A percentile compares a stretch with the other conserved stretches of the same genome.
phyloP scores from a whole-genome alignment of 2,888 invertebrate species.

The Tenodera sinensis region DNA sequence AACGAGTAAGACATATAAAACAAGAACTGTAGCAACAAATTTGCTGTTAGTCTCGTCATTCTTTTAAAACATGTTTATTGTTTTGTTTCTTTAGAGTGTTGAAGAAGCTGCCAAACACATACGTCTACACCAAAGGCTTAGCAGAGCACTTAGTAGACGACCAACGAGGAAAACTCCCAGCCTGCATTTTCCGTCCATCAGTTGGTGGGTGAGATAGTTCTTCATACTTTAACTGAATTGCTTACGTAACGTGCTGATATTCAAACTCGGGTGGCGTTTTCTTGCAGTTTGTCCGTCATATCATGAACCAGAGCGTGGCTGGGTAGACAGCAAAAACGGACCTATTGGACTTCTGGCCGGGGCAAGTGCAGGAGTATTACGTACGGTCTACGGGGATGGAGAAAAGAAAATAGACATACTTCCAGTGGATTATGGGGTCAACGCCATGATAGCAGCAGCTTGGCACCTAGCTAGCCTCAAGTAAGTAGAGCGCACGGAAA shows the following conservation, averaged over 20 bases:
- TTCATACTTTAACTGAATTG: too few relatives aligned
- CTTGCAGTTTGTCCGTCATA: conserved; percentile 31
- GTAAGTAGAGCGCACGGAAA: neutral
- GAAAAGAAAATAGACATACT: conserved; percentile 50
- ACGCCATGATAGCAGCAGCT: conserved; percentile 49
- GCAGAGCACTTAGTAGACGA: conserved; percentile 50
- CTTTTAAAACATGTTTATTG: neutral
- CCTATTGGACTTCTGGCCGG: conserved; percentile 46
- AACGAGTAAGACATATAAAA: neutral
- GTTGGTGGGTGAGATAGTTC: conserved; percentile 43
- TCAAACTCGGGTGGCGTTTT: neutral
- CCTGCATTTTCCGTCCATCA: conserved; percentile 53
- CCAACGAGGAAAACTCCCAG: conserved; percentile 46
- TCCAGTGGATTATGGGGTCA: conserved; percentile 54
- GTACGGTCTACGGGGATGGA: conserved; percentile 49
- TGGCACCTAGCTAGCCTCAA: conserved; percentile 45
- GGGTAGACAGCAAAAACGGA: conserved; percentile 56
- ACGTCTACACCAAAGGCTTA: conserved; percentile 55
- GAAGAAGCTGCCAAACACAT: conserved; percentile 51
- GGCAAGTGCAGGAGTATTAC: conserved; percentile 49
- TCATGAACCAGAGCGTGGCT: conserved; percentile 42
- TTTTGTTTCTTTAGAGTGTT: conserved; percentile 1
- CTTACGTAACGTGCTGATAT: too few relatives aligned
- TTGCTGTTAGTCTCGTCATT: neutral
- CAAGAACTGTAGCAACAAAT: too few relatives aligned